Evolutionary conservation across 2,888 invertebrate species (phyloP).

Genomic region (Ophioninae sp.): DNA sequence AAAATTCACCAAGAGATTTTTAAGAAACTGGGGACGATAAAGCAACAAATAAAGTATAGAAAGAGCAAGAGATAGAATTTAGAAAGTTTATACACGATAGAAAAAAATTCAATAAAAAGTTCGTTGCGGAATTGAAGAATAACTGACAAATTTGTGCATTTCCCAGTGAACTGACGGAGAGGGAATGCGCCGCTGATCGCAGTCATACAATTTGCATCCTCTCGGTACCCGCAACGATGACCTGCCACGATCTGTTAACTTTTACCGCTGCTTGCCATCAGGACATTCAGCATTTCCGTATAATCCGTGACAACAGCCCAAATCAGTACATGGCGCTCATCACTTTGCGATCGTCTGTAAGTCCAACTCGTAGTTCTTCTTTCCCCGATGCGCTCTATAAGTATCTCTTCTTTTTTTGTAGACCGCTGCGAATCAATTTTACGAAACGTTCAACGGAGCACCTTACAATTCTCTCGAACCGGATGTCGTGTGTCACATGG

Average conservation of each 20-base stretch:
- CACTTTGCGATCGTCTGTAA: conserved; percentile 84
- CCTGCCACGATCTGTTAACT: conserved; percentile 95
- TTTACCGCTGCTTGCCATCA: conserved; percentile 97
- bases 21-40: not conserved
- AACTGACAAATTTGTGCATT: not conserved
- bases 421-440: conserved; percentile 94
- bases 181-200: conserved; percentile 85
- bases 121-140: not conserved
- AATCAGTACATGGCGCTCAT: conserved; percentile 99
- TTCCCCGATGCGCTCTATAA: not conserved
- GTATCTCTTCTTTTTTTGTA: conserved; percentile 73
- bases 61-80: no score
- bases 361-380: conserved; percentile 19
- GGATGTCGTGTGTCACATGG: conserved; percentile 94
- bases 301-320: conserved; percentile 94
- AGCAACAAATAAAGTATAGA: not conserved
- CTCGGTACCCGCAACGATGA: conserved; percentile 94
- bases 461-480: conserved; percentile 97
- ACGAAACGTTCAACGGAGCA: conserved; percentile 94
- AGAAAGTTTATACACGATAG: no score
- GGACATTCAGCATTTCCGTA: conserved; percentile 94
- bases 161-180: conserved; percentile 88
- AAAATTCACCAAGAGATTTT: no score
- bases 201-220: conserved; percentile 94
- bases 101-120: not conserved